Base-by-base conservation (phyloP, 1,140 invertebrate genomes). In the Euura saliciscinereae region DNA sequence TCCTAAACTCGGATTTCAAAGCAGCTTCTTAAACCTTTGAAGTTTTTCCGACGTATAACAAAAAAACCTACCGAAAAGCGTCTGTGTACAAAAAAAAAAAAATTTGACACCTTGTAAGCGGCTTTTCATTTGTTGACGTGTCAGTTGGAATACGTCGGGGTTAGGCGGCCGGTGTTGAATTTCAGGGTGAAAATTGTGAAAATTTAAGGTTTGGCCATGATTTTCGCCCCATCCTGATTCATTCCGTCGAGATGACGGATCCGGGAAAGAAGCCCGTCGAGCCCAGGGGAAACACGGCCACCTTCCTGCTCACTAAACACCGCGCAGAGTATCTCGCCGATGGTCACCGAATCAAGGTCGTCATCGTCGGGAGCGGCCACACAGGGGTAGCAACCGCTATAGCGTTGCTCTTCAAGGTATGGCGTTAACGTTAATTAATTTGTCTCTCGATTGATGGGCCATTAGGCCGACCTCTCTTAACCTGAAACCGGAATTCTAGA, bases 381-480 rank as follows among this genome's bases (percentile, higher is more conserved):
- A 80, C 79, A 64, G 84, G 84, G 70, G 81, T 85, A 5, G 80
- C 82, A n/a, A 76, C 78, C n/a, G 82, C 76, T 13, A 75, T 85
- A 46, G 79, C 81, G 4, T 76, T 84, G 66, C 78, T 85, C 45
- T 84, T 82, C 75, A 85, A 85, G 80, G 81, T 86, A 28, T 1
- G 28, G 28, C 28, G 28, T 28, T 28, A 28, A 28, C 28, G 28
- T 70, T 28, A 44, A 64, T 69, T 68, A 70, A 76, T 74, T 70
- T 65, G 44, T 75, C 68, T 75, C 76, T 74, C 70, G 28, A 28
- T 28, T 28, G 28, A 28, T 28, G 28, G 28, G 28, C 28, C 28
- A 28, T 28, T 1, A 28, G 28, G 28, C 28, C 28, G 28, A 28
- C 28, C 28, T 28, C 28, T 28, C 28, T 28, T 28, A 28, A 28